Percentiles rank a stretch among this genome's conserved stretches.
These are phyloP conservation scores for Trichechus manatus DNA, from an alignment of 2,113 vertebrate genomes.

Conservation along the genomic window DNA sequence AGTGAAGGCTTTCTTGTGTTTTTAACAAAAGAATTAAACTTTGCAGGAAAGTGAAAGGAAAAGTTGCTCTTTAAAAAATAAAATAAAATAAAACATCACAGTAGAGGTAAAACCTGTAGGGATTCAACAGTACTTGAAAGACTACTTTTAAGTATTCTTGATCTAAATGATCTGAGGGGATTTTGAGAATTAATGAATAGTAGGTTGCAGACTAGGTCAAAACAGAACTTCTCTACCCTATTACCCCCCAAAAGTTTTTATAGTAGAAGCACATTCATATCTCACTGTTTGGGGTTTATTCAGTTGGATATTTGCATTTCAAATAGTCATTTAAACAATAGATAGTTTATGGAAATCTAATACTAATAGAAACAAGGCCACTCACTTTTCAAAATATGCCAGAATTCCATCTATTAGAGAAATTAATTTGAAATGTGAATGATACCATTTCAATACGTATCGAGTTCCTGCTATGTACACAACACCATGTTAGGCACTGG, in stretches of 20 bases:
- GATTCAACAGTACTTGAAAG: conserved; percentile 82
- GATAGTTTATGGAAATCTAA: conserved; percentile 66
- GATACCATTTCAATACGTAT: background rate
- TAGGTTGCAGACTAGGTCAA: conserved; percentile 72
- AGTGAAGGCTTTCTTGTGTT: conserved; percentile 67
- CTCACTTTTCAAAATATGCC: conserved; percentile 47
- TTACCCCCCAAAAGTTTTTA: conserved; percentile 74
- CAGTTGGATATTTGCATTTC: conserved; percentile 76
- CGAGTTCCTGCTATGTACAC: background rate
- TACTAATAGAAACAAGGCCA: conserved; percentile 37
- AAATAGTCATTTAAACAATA: conserved; percentile 72
- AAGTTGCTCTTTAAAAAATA: conserved; percentile 61
- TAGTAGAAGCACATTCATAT: conserved; percentile 52
- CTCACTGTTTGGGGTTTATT: conserved; percentile 55
- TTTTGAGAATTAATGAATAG: conserved; percentile 83
- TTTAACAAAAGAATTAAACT: conserved; percentile 82
- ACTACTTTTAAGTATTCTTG: conserved; percentile 82
- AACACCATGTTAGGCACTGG: background rate
- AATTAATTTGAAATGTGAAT: conserved; percentile 45
- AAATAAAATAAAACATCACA: conserved; percentile 82
- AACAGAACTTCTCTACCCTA: conserved; percentile 46
- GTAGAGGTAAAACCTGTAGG: conserved; percentile 77
- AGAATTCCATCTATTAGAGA: conserved; percentile 31
- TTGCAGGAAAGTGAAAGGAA: conserved; percentile 72
- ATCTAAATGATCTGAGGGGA: conserved; percentile 74